These are phyloP conservation scores for Cantharis lateralis DNA, from an alignment of 2,888 invertebrate species.

Conservation along the genomic window DNA sequence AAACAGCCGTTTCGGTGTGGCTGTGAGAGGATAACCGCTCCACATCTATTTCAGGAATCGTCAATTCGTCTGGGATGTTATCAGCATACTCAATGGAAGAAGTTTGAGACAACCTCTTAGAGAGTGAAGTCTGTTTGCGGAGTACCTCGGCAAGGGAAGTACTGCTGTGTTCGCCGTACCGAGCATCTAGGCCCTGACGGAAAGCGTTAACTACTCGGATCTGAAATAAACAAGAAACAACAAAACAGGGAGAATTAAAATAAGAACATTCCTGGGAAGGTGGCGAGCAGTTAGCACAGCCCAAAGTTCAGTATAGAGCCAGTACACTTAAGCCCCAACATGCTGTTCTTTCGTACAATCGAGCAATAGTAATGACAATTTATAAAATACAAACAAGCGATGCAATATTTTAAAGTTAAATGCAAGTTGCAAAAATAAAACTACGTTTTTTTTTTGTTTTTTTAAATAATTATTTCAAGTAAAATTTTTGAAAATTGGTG, in stretches of 20 bases:
- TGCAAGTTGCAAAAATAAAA: slow-evolving; percentile 9
- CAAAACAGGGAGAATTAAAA: slow-evolving; percentile 58
- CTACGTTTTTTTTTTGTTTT: background rate
- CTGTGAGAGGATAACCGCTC: slow-evolving; percentile 91
- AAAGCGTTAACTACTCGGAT: slow-evolving; percentile 99
- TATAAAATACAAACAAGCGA: slow-evolving; percentile 5
- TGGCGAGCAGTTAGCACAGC: slow-evolving; percentile 55
- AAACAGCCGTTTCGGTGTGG: slow-evolving; percentile 94
- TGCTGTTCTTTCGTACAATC: slow-evolving; percentile 39
- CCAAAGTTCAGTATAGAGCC: slow-evolving; percentile 52
- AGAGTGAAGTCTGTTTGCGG: slow-evolving; percentile 90
- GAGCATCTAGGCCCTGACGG: slow-evolving; percentile 98
- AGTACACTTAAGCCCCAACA: slow-evolving; percentile 41
- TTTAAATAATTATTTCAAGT: background rate
- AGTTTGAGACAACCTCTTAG: slow-evolving; percentile 89
- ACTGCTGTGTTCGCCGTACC: slow-evolving; percentile 89
- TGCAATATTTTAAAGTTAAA: slow-evolving; percentile 9
- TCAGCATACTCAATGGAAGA: slow-evolving; percentile 92
- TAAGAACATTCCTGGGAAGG: slow-evolving; percentile 53
- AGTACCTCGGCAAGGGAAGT: slow-evolving; percentile 91
- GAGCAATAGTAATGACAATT: background rate
- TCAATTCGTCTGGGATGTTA: slow-evolving; percentile 84
- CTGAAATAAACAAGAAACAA: slow-evolving; percentile 70
- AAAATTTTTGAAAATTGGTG: background rate
- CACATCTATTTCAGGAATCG: slow-evolving; percentile 90